These are phyloP conservation scores for Synergus laeviventris DNA, from an alignment of 2,888 invertebrate species.

Conservation along the genomic window DNA sequence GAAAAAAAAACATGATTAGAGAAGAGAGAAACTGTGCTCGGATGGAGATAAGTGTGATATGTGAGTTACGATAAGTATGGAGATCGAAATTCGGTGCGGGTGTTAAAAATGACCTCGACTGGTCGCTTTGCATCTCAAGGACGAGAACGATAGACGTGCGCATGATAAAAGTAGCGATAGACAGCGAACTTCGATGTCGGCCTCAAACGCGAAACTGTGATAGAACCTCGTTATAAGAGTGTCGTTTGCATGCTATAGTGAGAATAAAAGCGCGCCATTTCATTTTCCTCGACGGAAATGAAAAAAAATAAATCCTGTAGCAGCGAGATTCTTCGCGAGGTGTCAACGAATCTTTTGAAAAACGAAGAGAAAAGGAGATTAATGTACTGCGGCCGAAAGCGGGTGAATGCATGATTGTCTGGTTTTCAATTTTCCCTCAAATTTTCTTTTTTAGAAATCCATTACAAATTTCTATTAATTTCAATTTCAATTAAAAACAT, in stretches of 20 bases:
- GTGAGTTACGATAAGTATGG: conserved; percentile 17
- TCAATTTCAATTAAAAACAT: background rate
- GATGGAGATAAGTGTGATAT: conserved; percentile 33
- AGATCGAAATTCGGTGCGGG: conserved; percentile 27
- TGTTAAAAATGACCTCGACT: conserved; percentile 35
- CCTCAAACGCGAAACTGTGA: conserved; percentile 69
- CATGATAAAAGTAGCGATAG: conserved; percentile 40
- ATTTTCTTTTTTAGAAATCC: background rate
- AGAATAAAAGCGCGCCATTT: conserved; percentile 51
- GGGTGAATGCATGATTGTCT: conserved; percentile 20
- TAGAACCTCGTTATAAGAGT: conserved; percentile 71
- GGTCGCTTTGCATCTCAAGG: conserved; percentile 32
- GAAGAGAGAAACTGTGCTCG: conserved; percentile 27
- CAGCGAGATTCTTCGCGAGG: conserved; percentile 27
- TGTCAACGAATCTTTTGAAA: conserved; percentile 37
- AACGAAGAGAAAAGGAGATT: conserved; percentile 34
- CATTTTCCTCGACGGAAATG: conserved; percentile 47
- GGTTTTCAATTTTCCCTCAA: conserved; percentile 31
- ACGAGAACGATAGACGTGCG: conserved; percentile 39
- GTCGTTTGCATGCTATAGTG: conserved; percentile 52
- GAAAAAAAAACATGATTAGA: conserved; percentile 11
- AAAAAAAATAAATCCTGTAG: conserved; percentile 21
- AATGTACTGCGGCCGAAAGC: conserved; percentile 36
- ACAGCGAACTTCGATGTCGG: conserved; percentile 51
- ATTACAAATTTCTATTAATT: background rate